Conservation (phyloP, 1,140 invertebrate species). For the Nephila pilipes region DNA sequence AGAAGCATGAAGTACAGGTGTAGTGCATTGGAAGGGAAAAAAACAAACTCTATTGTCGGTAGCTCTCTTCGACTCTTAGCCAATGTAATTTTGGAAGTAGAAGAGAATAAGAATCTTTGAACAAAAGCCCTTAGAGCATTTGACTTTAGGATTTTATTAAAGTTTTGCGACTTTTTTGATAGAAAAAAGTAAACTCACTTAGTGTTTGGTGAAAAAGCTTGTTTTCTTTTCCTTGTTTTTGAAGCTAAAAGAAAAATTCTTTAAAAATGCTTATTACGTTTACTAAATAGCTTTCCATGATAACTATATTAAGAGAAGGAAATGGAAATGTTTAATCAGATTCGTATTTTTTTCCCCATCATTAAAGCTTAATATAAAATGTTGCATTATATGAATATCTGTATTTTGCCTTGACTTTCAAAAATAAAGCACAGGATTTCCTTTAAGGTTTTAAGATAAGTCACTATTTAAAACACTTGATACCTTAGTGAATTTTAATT, state of each 20-base stretch:
- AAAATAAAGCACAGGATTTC: too few relatives aligned
- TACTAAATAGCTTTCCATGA: not conserved
- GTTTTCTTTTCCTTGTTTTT: not conserved
- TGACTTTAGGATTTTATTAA: slow-evolving; percentile 23
- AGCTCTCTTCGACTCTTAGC: not conserved
- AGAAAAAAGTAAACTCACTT: not conserved
- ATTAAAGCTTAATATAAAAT: too few relatives aligned
- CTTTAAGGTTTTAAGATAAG: too few relatives aligned
- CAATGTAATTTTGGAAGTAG: not conserved
- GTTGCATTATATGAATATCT: too few relatives aligned
- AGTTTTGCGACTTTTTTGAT: not conserved
- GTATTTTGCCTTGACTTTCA: too few relatives aligned
- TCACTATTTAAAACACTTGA: too few relatives aligned
- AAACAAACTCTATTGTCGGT: not conserved
- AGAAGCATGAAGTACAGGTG: slow-evolving; percentile 19
- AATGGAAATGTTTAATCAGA: not conserved
- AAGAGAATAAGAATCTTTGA: slow-evolving; percentile 3
- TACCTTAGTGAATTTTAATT: too few relatives aligned
- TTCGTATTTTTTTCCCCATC: not conserved
- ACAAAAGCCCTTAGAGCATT: slow-evolving; percentile 19
- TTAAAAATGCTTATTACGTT: not conserved
- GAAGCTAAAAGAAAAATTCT: not conserved
- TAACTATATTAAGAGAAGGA: not conserved
- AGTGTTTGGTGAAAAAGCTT: not conserved
- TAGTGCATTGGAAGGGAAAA: not conserved